Base-by-base conservation (phyloP, 2,797 vertebrate genomes). In the Merluccius polli region DNA sequence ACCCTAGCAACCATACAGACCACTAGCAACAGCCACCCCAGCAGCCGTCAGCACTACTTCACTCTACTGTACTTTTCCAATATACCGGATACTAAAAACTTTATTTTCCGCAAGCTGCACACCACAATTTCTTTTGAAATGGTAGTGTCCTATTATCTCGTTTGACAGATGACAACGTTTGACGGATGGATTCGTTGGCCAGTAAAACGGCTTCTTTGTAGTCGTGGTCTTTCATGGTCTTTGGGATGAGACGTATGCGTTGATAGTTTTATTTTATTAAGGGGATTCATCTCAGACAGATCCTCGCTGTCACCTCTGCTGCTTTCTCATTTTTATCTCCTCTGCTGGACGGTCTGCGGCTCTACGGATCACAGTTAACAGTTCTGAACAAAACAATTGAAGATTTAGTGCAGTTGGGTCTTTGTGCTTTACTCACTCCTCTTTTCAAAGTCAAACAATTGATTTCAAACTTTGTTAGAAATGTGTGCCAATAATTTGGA, bases 221-320 rank as follows among this genome's bases (percentile, higher is more conserved):
- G 59, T 27, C 2, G n/a, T 11, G 59, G 59, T 63, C 59, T 4
- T 27, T 65, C n/a, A 13, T 3, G 24, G 59, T 65, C 59, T 8
- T 12, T 1, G 59, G 59, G 59, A 27, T 27, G 4, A 24, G 59
- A 27, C n/a, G 59, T 65, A 27, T 27, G 10, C 59, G 9, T 65
- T 65, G 59, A 27, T 24, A 27, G 59, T 59, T n/a, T n/a, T 48
- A 48, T 48, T 48, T 18, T 59, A 59, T n/a, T 21, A 27, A 27
- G 59, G 59, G 59, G 59, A 2, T 65, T 65, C 59, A 65, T 65
- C 59, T 29, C 59, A 65, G 59, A n/a, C 59, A 65, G 59, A 65
- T 27, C 59, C 59, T 27, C 4, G n/a, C 59, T 13, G 59, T 13
- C 59, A 27, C 59, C 59, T 65, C 59, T 27, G 59, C 59, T 65